Percentiles rank a stretch among this genome's conserved stretches.
Conservation (phyloP, 2,888 invertebrate species). For the Hypselothyrea guttata region DNA sequence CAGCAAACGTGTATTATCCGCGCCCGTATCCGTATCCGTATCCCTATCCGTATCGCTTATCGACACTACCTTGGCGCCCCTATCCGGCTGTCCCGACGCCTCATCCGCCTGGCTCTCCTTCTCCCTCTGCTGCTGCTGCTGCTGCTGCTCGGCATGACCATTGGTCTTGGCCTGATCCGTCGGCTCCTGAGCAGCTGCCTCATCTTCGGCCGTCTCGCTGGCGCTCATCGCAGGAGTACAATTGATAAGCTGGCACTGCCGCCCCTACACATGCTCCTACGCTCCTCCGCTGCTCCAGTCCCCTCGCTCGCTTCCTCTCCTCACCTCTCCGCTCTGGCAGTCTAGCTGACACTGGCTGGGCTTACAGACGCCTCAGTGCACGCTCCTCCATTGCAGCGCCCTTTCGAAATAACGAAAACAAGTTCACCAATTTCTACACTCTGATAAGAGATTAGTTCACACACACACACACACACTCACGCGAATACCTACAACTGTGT, state of each 20-base stretch:
- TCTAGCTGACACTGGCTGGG: background rate
- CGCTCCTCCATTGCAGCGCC: constrained; percentile 59
- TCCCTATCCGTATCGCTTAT: background rate
- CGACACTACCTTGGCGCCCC: background rate
- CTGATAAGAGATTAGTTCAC: constrained; percentile 69
- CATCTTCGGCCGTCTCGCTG: constrained; percentile 44
- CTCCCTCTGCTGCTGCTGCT: too few relatives aligned
- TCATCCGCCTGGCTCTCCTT: background rate
- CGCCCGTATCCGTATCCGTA: constrained; percentile 1
- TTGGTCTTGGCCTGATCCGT: constrained; percentile 1
- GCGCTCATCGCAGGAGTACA: constrained; percentile 50
- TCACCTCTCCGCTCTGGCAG: too few relatives aligned
- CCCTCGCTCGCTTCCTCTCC: too few relatives aligned
- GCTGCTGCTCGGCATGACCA: constrained; percentile 8
- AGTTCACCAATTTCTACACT: constrained; percentile 47
- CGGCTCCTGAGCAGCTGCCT: background rate
- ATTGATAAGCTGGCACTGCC: constrained; percentile 21
- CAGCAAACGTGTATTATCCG: background rate
- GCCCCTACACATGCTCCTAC: constrained; percentile 63
- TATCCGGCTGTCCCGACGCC: background rate
- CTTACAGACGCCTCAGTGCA: constrained; percentile 38
- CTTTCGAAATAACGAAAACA: constrained; percentile 44
- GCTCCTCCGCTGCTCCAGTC: too few relatives aligned
- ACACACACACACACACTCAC: constrained; percentile 7
- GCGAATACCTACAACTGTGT: background rate